Percentiles rank a stretch among this genome's conserved stretches.
Conservation (phyloP, 2,113 vertebrate species). For the Melanerpes formicivorus region DNA sequence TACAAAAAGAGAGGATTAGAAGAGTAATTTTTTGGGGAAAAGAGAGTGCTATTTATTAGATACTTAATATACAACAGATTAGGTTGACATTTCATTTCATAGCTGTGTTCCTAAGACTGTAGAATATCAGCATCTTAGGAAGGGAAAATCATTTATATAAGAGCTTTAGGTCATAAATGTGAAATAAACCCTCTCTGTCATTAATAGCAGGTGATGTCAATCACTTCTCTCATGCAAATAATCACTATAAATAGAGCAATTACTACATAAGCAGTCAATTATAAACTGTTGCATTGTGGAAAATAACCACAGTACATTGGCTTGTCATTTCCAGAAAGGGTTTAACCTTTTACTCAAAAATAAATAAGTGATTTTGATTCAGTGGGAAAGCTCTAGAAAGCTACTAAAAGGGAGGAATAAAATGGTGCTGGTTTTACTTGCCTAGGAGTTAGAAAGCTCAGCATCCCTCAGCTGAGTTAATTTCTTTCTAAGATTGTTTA, state of each 20-base stretch:
- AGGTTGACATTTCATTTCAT: not conserved
- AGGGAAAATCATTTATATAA: not conserved
- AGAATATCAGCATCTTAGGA: not conserved
- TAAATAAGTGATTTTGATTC: not conserved
- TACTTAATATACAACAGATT: not conserved
- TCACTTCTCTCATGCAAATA: conserved; percentile 51
- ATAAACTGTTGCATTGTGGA: conserved; percentile 5
- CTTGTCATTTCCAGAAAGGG: not conserved
- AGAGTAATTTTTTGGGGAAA: not conserved
- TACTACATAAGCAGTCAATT: conserved; percentile 54
- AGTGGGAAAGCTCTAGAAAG: not conserved
- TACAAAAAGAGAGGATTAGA: not conserved
- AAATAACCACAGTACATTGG: not conserved
- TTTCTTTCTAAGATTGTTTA: not conserved
- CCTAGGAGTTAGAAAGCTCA: not conserved
- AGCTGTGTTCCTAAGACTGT: not conserved
- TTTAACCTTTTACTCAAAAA: conserved; percentile 17
- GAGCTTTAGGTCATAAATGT: conserved; percentile 26
- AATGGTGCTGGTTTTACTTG: not conserved
- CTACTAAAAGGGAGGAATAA: not conserved
- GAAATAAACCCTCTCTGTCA: not conserved
- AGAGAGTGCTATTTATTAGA: not conserved
- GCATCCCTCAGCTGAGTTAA: not conserved
- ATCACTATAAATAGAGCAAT: conserved; percentile 54
- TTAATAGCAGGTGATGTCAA: conserved; percentile 54